Evolutionary conservation across 2,888 invertebrate species (phyloP).

Genomic region (Polyploca ridens): DNA sequence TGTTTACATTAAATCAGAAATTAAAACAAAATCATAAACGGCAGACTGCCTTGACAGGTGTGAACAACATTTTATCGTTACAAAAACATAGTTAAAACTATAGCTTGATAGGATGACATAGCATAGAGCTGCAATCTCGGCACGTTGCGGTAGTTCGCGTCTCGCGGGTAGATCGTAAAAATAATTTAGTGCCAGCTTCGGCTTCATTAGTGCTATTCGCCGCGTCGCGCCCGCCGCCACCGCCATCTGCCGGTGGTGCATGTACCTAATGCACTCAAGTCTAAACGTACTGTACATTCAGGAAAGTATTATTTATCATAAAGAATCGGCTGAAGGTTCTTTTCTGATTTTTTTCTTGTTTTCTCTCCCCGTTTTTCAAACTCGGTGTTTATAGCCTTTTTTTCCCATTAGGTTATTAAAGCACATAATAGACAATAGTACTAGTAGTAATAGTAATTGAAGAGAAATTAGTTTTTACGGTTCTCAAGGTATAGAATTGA

Average conservation of each 20-base stretch:
- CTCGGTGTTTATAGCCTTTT: too few relatives aligned
- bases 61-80: not conserved
- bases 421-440: too few relatives aligned
- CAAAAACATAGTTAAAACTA: constrained; percentile 11
- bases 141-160: constrained; percentile 39
- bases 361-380: too few relatives aligned
- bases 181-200: constrained; percentile 74
- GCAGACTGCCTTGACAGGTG: not conserved
- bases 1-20: too few relatives aligned
- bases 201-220: constrained; percentile 68
- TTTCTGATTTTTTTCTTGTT: too few relatives aligned
- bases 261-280: constrained; percentile 35
- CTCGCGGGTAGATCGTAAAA: constrained; percentile 72
- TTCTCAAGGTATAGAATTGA: too few relatives aligned
- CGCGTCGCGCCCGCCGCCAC: constrained; percentile 19
- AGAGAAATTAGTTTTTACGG: too few relatives aligned
- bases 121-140: constrained; percentile 25
- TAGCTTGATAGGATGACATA: constrained; percentile 9
- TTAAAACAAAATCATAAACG: not conserved
- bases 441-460: too few relatives aligned
- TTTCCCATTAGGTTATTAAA: too few relatives aligned
- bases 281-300: constrained; percentile 23
- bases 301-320: constrained; percentile 7
- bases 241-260: constrained; percentile 62
- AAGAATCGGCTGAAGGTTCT: not conserved